These are phyloP conservation scores for Tineola bisselliella DNA, from an alignment of 2,888 invertebrate genomes.

Conservation along the genomic window DNA sequence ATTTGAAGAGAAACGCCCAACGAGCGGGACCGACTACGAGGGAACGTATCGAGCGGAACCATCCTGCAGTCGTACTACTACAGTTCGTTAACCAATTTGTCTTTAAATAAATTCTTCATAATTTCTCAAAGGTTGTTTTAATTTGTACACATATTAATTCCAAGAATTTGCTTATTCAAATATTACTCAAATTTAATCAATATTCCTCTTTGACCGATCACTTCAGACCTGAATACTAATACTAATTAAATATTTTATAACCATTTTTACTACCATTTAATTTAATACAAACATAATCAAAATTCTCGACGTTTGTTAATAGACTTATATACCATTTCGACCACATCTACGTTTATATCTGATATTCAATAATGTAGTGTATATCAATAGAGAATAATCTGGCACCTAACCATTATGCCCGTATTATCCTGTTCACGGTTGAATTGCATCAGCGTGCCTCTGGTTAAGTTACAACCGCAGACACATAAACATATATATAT, in stretches of 20 bases:
- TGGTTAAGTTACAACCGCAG: conserved; percentile 2
- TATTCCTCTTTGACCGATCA: too few species aligned
- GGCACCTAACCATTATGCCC: conserved; percentile 4
- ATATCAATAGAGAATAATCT: conserved; percentile 4
- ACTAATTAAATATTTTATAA: too few species aligned
- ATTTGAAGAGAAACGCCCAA: conserved; percentile 26
- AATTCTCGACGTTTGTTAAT: neutral
- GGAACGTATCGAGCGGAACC: conserved; percentile 11
- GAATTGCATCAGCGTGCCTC: conserved; percentile 3
- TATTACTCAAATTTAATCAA: too few species aligned
- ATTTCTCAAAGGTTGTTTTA: neutral
- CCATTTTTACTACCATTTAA: too few species aligned
- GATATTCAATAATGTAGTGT: neutral
- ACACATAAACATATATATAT: neutral
- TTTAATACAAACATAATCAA: too few species aligned
- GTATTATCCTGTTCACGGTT: conserved; percentile 10
- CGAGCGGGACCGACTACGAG: conserved; percentile 24
- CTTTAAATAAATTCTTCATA: conserved; percentile 3
- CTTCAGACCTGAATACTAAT: too few species aligned
- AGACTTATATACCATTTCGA: too few species aligned
- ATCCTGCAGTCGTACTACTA: neutral
- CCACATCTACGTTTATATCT: neutral
- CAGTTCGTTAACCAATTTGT: conserved; percentile 8
- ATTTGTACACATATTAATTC: too few species aligned
- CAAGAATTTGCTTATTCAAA: too few species aligned